These are phyloP conservation scores for Channa maculata DNA, from an alignment of 2,113 vertebrate genomes.

Conservation along the genomic window DNA sequence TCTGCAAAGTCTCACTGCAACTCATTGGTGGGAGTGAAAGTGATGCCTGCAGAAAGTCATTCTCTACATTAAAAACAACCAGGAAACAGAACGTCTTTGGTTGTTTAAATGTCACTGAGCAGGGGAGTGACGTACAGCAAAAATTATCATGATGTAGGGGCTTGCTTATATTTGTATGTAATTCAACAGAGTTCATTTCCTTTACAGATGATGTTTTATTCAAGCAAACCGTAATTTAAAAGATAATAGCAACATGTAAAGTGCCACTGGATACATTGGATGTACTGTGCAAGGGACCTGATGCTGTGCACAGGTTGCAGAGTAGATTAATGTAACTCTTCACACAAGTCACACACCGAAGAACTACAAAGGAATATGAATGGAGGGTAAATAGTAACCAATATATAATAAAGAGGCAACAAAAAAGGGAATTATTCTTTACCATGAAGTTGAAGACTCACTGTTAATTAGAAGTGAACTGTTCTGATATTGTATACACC, in stretches of 20 bases:
- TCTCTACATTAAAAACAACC: slow-evolving; percentile 1
- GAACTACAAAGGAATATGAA: slow-evolving; percentile 3
- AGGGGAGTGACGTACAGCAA: too few species aligned
- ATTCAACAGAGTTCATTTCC: not conserved
- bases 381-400: slow-evolving; percentile 8
- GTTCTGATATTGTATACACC: not conserved
- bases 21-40: not conserved
- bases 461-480: not conserved
- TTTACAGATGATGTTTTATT: not conserved
- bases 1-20: not conserved
- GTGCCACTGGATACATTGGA: not conserved
- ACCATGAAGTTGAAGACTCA: not conserved
- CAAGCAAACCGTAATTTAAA: not conserved
- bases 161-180: not conserved
- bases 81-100: not conserved
- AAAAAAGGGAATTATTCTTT: not conserved
- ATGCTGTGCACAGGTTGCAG: not conserved
- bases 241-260: not conserved
- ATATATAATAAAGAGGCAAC: not conserved
- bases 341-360: not conserved
- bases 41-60: not conserved
- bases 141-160: not conserved
- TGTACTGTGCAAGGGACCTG: not conserved
- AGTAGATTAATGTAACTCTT: not conserved
- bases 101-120: not conserved